These are phyloP conservation scores for Smithornis capensis DNA, from an alignment of 2,113 vertebrate species.

Conservation along the genomic window DNA sequence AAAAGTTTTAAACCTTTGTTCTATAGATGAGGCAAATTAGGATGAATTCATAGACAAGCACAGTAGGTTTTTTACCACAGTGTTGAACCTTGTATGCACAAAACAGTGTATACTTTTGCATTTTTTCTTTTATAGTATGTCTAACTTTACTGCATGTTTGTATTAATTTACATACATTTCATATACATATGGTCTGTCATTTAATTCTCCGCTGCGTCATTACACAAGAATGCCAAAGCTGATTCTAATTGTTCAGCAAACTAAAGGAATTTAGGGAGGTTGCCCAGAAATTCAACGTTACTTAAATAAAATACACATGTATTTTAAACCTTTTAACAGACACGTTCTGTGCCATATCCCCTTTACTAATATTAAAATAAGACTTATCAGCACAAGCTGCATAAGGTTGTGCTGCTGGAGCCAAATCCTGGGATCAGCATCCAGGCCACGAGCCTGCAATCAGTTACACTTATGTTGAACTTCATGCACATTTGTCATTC, in stretches of 20 bases:
- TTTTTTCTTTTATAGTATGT: not conserved
- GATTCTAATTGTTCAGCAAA: constrained; percentile 70
- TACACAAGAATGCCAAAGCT: constrained; percentile 69
- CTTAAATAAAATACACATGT: constrained; percentile 72
- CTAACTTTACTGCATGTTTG: constrained; percentile 18
- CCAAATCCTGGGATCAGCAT: constrained; percentile 63
- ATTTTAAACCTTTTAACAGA: constrained; percentile 69
- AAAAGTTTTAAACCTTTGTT: not conserved
- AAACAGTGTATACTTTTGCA: not conserved
- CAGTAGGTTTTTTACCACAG: not conserved
- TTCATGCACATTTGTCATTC: constrained; percentile 65
- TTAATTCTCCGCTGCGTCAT: constrained; percentile 55
- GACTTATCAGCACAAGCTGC: constrained; percentile 41
- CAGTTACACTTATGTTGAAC: constrained; percentile 65
- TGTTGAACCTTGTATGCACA: not conserved
- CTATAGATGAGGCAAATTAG: not conserved
- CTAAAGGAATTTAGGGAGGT: constrained; percentile 67
- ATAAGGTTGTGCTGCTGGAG: constrained; percentile 42
- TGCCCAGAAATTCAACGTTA: constrained; percentile 67
- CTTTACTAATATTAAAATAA: constrained; percentile 67
- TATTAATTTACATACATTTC: constrained; percentile 59
- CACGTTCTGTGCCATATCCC: constrained; percentile 59
- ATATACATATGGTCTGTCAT: constrained; percentile 67
- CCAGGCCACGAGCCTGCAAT: constrained; percentile 64
- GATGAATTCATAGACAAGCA: not conserved